Evolutionary conservation across 2,113 vertebrate species (phyloP), one percentile per base, ranked within the genome.

Genomic region (Jacana jacana): DNA sequence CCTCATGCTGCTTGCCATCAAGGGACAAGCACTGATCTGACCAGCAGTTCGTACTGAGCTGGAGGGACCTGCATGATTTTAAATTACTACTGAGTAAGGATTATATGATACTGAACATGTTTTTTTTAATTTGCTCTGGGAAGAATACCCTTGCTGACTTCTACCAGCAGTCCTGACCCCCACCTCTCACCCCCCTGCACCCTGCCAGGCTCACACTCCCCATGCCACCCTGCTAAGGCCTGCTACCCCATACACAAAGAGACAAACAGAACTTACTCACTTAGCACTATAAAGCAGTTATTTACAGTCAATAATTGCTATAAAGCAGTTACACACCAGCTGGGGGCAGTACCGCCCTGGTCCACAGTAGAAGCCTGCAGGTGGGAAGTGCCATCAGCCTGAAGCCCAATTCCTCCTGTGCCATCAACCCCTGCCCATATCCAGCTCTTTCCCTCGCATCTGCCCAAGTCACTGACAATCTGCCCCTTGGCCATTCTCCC

Each of bases 401-500:
- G 1, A 1, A 4, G 14, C 17, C 22, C 0, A 0, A 4, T 33
- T 75, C 51, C 24, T 15, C 10, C 35, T 33, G 40, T 54, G n/a
- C 24, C 24, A 35, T 10, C 3, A 0, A 42, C 23, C 16, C 15
- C 30, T 42, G 9, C 30, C 17, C 22, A 6, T 8, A 25, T 37
- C 20, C 20, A 0, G 0, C 0, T 28, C 64, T 58, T 19, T 52
- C 10, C 27, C 13, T 65, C 33, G 25, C 6, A 18, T 2, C 44
- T 57, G 19, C 23, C 10, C 31, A 19, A 54, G 7, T 4, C 19
- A 25, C n/a, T 30, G 20, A 30, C 33, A 58, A 6, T 3, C 4
- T 10, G 16, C 6, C 10, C 22, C 16, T 23, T 0, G 0, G 40
- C 25, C 33, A 33, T 15, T 30, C 17, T 4, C 7, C 0, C 12